Conservation (phyloP, 2,888 invertebrate species). For the Lepidochitona cinerea region DNA sequence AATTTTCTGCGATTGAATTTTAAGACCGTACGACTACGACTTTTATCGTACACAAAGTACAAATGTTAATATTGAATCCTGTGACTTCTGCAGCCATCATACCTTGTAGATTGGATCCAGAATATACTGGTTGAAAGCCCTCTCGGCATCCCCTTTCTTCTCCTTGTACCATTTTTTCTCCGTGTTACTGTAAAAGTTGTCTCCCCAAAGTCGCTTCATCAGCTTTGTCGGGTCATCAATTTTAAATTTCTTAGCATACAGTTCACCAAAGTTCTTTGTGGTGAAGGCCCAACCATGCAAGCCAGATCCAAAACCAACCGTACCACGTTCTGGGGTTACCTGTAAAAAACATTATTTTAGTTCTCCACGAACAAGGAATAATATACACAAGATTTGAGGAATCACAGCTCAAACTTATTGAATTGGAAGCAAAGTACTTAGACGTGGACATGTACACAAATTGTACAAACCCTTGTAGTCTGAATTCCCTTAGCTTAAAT, state of each 20-base stretch:
- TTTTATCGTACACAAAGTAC: too few species aligned
- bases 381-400: too few species aligned
- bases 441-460: too few species aligned
- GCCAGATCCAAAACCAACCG: constrained; percentile 99
- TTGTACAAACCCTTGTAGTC: too few species aligned
- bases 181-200: constrained; percentile 97
- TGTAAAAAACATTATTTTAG: constrained; percentile 62
- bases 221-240: constrained; percentile 88
- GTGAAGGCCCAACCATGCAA: constrained; percentile 99
- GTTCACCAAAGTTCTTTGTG: constrained; percentile 98
- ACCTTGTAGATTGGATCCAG: constrained; percentile 97
- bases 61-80: too few species aligned
- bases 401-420: too few species aligned
- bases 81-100: too few species aligned
- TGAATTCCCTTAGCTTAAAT: too few species aligned
- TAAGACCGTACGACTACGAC: too few species aligned
- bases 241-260: constrained; percentile 99
- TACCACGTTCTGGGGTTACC: constrained; percentile 97
- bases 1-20: too few species aligned
- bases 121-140: constrained; percentile 99
- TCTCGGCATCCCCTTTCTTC: constrained; percentile 58
- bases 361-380: too few species aligned
- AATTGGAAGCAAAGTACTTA: too few species aligned
- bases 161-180: constrained; percentile 94
- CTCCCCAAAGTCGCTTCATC: constrained; percentile 96